phyloP scores from a whole-genome alignment of 2,113 vertebrate genomes.

The Neolamprologus variostigma region DNA sequence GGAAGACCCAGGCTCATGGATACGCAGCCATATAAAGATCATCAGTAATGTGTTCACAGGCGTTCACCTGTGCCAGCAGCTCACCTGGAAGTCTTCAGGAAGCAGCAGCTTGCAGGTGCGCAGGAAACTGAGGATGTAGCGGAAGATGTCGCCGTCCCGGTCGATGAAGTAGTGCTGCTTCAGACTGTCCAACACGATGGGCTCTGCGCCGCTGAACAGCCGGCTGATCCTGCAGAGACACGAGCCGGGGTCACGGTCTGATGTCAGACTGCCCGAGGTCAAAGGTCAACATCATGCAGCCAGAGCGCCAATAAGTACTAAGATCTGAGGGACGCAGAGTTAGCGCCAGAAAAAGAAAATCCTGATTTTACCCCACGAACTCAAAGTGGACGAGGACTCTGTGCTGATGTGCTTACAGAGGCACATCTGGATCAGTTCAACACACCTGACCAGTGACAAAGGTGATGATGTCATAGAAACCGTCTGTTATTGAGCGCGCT shows the following conservation, averaged over 20 bases:
- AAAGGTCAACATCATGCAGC: neutral
- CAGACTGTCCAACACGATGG: slow-evolving; percentile 94
- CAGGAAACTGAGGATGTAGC: slow-evolving; percentile 91
- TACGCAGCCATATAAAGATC: neutral
- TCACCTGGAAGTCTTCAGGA: slow-evolving; percentile 93
- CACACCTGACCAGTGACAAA: neutral
- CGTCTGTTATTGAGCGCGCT: fast-evolving
- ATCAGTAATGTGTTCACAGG: neutral
- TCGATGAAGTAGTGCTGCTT: slow-evolving; percentile 98
- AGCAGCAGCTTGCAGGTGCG: slow-evolving; percentile 91
- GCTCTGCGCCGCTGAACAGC: slow-evolving; percentile 91
- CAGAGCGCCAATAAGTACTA: fast-evolving
- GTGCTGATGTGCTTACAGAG: neutral
- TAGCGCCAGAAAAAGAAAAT: neutral
- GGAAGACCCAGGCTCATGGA: neutral
- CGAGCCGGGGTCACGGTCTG: neutral
- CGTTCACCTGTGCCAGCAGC: fast-evolving
- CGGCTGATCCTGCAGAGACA: slow-evolving; percentile 80
- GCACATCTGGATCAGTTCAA: neutral
- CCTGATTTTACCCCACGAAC: neutral
- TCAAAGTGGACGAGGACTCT: neutral
- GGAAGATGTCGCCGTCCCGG: slow-evolving; percentile 93
- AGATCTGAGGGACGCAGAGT: neutral
- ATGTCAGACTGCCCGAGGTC: neutral
- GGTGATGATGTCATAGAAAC: neutral